A percentile compares a stretch with the other conserved stretches of the same genome.
Conservation (phyloP, 2,888 invertebrate genomes). For the Morpho achilles region DNA sequence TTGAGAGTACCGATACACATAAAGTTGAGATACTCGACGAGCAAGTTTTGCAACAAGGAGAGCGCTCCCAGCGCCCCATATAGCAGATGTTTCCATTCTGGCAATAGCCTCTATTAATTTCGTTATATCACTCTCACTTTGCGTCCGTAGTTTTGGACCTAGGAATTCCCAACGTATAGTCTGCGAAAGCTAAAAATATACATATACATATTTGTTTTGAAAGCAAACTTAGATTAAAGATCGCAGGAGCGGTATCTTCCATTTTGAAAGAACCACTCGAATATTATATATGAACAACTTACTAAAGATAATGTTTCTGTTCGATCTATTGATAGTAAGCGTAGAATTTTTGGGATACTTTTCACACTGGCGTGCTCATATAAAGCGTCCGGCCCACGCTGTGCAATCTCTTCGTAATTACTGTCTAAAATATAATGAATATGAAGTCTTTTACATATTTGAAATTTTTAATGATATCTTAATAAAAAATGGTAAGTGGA, state of each 20-base stretch:
- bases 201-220: neutral
- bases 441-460: neutral
- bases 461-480: neutral
- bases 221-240: no score
- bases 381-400: constrained; percentile 74
- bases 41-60: constrained; percentile 77
- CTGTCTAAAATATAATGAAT: constrained; percentile 54
- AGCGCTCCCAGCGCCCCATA: constrained; percentile 75
- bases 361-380: constrained; percentile 78
- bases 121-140: constrained; percentile 46
- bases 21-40: constrained; percentile 66
- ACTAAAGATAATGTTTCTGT: constrained; percentile 46
- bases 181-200: constrained; percentile 50
- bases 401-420: constrained; percentile 79
- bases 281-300: constrained; percentile 11
- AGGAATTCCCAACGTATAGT: constrained; percentile 80
- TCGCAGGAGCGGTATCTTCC: no score
- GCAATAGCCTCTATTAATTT: constrained; percentile 66
- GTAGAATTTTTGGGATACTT: constrained; percentile 79
- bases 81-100: constrained; percentile 78
- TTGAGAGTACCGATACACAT: constrained; percentile 77
- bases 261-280: no score
- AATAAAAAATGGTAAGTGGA: neutral
- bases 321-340: constrained; percentile 49
- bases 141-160: constrained; percentile 40